Base-by-base conservation (phyloP, 2,113 vertebrate species). In the Corythornis cristatus region DNA sequence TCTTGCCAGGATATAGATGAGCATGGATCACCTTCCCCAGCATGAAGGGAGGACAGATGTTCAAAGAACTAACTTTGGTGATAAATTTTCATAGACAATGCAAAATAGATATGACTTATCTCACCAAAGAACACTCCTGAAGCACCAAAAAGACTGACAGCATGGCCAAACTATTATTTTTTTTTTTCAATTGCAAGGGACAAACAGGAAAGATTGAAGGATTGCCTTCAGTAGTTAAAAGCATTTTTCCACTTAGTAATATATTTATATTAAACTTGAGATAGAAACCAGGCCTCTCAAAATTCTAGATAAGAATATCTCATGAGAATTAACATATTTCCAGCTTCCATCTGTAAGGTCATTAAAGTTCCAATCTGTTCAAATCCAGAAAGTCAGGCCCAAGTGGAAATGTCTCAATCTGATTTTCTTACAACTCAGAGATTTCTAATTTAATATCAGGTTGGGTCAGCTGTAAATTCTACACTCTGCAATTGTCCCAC, bases 341-440 rank as follows among this genome's bases (percentile, higher is more conserved):
- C 70, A 87, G 84, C 66, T 89, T 82, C 91, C 93, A 95, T 95
- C 94, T 96, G 87, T 82, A 86, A 88, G 91, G 93, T 94, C 88
- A 94, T 81, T 83, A 74, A 83, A 86, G 57, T 57, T 86, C 60
- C 95, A 95, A 93, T 91, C 88, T 95, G 88, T 88, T 94, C 90
- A 60, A 45, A 95, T 35, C 16, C 65, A 90, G 56, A 71, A 86
- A 91, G 51, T 62, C 60, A 88, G 50, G 57, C 56, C 86, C 23
- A 50, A 93, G 64, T 81, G 60, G 40, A 89, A 94, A 48, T 43
- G 42, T 48, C 93, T 94, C 76, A 48, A 48, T 78, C 51, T 86
- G 83, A 86, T 86, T 96, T 89, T 88, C 64, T 12, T 48, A 54
- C 26, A 48, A 64, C 72, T 91, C 86, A 7, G 28, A 65, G 42